phyloP scores from a whole-genome alignment of 2,888 invertebrate genomes.

The Ichneumoninae sp. region DNA sequence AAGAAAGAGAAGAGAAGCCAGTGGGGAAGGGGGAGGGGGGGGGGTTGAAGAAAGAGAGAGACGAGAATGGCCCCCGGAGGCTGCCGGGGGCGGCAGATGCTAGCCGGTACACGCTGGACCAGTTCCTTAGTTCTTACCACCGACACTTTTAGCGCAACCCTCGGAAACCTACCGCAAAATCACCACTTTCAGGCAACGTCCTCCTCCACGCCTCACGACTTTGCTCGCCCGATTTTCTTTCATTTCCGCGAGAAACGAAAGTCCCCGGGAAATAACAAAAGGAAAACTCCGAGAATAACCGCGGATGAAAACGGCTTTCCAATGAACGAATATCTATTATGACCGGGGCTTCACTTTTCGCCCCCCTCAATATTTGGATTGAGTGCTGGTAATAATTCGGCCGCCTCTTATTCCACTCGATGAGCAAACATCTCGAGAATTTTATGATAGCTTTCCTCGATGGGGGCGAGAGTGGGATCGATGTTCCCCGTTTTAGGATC shows the following conservation, averaged over 20 bases:
- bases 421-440: constrained; percentile 58
- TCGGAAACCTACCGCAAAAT: constrained; percentile 44
- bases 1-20: constrained; percentile 5
- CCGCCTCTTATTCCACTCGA: constrained; percentile 44
- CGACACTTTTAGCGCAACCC: constrained; percentile 49
- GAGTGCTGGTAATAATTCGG: constrained; percentile 50
- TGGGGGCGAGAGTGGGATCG: constrained; percentile 19
- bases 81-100: constrained; percentile 80
- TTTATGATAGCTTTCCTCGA: constrained; percentile 59
- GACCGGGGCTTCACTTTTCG: constrained; percentile 6
- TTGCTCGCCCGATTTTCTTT: constrained; percentile 20
- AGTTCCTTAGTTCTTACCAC: constrained; percentile 70
- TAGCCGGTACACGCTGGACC: constrained; percentile 75
- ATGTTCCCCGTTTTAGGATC: background rate
- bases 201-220: constrained; percentile 5
- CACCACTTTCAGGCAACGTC: constrained; percentile 33
- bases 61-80: constrained; percentile 71
- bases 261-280: constrained; percentile 31
- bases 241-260: constrained; percentile 15
- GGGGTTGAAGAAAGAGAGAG: constrained; percentile 10
- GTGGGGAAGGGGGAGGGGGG: background rate
- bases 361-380: constrained; percentile 52
- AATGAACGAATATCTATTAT: constrained; percentile 51
- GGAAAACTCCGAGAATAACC: background rate
- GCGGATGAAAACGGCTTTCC: constrained; percentile 31